Evolutionary conservation across 2,797 vertebrate genomes (phyloP).

Genomic region (Sebastes minor): DNA sequence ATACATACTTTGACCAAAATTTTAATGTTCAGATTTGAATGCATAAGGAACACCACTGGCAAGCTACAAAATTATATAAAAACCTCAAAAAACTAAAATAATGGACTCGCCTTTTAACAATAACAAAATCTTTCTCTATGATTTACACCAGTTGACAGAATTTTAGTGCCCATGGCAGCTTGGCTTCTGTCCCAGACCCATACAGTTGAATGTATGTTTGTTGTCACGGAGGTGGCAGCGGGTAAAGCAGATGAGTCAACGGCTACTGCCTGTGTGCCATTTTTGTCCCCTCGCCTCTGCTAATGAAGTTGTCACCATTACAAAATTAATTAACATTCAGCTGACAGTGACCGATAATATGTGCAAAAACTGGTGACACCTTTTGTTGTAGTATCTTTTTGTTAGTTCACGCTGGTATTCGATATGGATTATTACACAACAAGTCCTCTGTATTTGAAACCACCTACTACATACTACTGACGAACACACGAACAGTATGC

Average conservation of each 20-base stretch:
- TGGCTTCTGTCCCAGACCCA: slow-evolving; percentile 25
- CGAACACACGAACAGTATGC: too few relatives aligned
- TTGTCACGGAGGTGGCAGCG: slow-evolving; percentile 9
- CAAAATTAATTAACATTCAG: slow-evolving; percentile 37
- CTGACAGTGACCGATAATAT: slow-evolving; percentile 21
- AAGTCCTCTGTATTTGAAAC: background rate
- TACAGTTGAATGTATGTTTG: slow-evolving; percentile 2
- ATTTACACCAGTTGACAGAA: slow-evolving; percentile 4
- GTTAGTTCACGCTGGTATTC: background rate
- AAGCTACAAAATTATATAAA: too few relatives aligned
- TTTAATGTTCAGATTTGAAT: too few relatives aligned
- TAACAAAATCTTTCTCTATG: background rate
- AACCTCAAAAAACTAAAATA: too few relatives aligned
- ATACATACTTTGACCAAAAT: too few relatives aligned
- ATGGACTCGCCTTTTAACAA: background rate
- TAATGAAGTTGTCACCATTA: slow-evolving; percentile 40
- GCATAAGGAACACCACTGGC: too few relatives aligned
- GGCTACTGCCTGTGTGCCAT: background rate
- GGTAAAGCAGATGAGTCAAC: slow-evolving; percentile 8
- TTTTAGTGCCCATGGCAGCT: background rate
- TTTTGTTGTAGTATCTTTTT: background rate
- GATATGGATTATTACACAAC: background rate
- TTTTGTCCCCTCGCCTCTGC: background rate
- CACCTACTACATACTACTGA: too few relatives aligned
- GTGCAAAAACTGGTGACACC: slow-evolving; percentile 12